Conservation (phyloP, 1,140 invertebrate species). For the Cecropterus lyciades region DNA sequence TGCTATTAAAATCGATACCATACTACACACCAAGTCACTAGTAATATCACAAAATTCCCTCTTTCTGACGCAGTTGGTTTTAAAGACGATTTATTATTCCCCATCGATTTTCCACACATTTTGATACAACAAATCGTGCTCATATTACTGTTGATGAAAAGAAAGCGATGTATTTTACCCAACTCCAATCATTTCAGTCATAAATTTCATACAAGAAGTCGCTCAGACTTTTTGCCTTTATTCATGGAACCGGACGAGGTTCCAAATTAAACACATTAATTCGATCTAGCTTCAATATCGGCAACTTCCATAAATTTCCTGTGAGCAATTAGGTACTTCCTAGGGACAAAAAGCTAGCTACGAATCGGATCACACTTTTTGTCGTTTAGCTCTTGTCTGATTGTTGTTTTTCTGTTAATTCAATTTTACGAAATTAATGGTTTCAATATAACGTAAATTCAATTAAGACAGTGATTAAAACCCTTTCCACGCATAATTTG, state of each 20-base stretch:
- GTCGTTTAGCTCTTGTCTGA: not conserved
- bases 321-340: constrained; percentile 54
- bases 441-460: too few relatives aligned
- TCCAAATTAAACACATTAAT: constrained; percentile 62
- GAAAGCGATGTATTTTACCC: not conserved
- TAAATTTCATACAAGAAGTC: not conserved
- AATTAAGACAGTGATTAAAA: too few relatives aligned
- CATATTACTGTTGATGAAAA: not conserved
- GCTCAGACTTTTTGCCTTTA: not conserved
- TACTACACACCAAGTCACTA: too few relatives aligned
- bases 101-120: too few relatives aligned
- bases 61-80: too few relatives aligned
- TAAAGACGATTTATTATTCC: too few relatives aligned
- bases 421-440: too few relatives aligned
- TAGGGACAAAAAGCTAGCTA: constrained; percentile 48
- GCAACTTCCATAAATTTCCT: constrained; percentile 56
- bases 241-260: not conserved
- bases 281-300: constrained; percentile 57
- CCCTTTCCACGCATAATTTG: too few relatives aligned
- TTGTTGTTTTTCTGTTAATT: not conserved
- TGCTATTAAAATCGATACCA: too few relatives aligned
- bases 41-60: too few relatives aligned
- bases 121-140: not conserved
- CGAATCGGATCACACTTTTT: not conserved
- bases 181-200: not conserved